These are phyloP conservation scores for Cyanoramphus novaezelandiae DNA, from an alignment of 2,113 vertebrate species.

Conservation along the genomic window DNA sequence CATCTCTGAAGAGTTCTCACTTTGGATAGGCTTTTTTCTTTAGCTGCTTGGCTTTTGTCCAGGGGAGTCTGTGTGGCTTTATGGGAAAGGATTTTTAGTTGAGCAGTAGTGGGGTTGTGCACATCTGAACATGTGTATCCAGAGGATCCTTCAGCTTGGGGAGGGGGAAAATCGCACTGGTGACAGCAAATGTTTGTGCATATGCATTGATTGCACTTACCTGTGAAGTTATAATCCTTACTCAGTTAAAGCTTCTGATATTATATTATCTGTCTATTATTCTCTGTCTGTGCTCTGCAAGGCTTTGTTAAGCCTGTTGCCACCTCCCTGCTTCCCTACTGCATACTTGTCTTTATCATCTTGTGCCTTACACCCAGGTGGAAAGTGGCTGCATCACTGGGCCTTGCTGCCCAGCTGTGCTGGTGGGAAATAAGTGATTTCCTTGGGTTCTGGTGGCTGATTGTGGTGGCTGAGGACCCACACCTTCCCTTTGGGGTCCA, in stretches of 20 bases:
- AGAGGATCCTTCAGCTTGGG: background rate
- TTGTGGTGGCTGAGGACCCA: background rate
- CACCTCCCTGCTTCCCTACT: background rate
- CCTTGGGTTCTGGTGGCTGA: background rate
- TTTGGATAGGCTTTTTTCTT: constrained; percentile 26
- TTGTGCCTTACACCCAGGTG: background rate
- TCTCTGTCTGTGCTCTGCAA: background rate
- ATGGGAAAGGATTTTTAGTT: constrained; percentile 28
- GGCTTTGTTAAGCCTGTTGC: background rate
- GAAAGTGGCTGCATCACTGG: background rate
- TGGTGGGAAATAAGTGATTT: background rate
- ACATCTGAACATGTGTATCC: background rate
- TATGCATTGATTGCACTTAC: background rate
- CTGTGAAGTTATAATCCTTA: background rate
- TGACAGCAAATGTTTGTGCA: background rate
- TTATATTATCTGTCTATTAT: background rate
- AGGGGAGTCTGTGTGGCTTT: constrained; percentile 43
- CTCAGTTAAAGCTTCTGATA: background rate
- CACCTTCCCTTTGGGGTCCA: background rate
- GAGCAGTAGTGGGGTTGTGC: background rate
- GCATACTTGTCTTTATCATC: background rate
- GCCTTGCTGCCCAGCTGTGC: background rate
- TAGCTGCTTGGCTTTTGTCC: constrained; percentile 54
- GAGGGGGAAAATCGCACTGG: background rate
- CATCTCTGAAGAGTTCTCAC: constrained; percentile 28